These are phyloP conservation scores for Malurus splendens DNA, from an alignment of 2,797 vertebrate species.

Conservation along the genomic window DNA sequence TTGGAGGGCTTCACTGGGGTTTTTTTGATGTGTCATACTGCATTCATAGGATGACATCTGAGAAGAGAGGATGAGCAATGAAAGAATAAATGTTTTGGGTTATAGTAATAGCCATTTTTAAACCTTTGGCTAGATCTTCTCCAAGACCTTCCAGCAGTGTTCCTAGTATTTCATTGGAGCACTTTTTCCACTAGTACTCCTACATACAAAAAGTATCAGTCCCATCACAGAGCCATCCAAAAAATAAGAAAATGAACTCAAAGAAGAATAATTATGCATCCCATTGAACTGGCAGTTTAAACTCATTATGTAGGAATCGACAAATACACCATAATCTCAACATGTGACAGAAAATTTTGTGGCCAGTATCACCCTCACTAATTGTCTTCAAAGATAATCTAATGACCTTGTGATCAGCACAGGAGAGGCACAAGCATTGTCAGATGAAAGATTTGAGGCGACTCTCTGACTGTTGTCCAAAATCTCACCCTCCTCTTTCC, in stretches of 20 bases:
- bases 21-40: constrained; percentile 25
- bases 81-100: constrained; percentile 10
- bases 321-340: background rate
- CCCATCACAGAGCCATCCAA: background rate
- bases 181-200: background rate
- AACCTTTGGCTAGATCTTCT: background rate
- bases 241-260: background rate
- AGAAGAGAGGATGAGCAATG: constrained; percentile 5
- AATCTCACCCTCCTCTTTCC: background rate
- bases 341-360: background rate
- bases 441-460: background rate
- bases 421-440: background rate
- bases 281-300: background rate
- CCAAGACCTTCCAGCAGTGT: background rate
- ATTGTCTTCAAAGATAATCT: background rate
- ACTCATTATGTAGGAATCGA: background rate
- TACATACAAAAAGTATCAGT: background rate
- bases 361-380: background rate
- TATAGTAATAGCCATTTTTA: constrained; percentile 2
- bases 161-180: background rate
- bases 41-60: background rate
- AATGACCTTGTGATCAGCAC: background rate
- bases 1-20: background rate
- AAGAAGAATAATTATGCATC: background rate
- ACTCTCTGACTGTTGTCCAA: background rate